Evolutionary conservation across 2,888 invertebrate species (phyloP), one percentile per base, ranked within the genome.

Genomic region (Hydraecia micacea): DNA sequence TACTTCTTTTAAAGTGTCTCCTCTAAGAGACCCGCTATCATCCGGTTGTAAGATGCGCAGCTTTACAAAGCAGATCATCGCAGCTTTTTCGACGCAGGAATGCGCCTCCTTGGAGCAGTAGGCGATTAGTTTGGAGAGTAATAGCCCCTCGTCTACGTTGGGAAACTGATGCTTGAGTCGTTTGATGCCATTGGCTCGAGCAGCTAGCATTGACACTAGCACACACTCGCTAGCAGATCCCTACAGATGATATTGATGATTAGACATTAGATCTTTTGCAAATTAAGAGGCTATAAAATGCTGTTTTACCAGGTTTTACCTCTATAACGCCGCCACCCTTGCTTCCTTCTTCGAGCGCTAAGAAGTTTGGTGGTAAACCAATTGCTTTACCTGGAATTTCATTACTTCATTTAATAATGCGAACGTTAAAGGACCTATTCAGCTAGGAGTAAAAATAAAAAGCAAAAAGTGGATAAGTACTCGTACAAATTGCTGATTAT

Each of bases 221-320:
- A 99, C 98, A 93, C 99, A 99, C 94, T 99, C 99, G 91, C 99
- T 99, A 11, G 99, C 99, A 1, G 99, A 99, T 11, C 99, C 99
- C 99, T 99, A 93, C 1, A 84, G 78, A 68, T 28, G 0, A 68
- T 32, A 58, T 66, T 58, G 0, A 15, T 32, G n/a, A 55, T 62
- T 62, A 39, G 21, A 55, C n/a, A 60, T 25, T 46, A 7, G 4
- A 55, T 36, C 7, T 7, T 5, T 55, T 60, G 32, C 42, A 18
- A n/a, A 15, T 11, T 39, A 36, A 15, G n/a, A 55, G 39, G 7
- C 7, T 67, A n/a, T 36, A 49, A 36, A n/a, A 62, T 46, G 36
- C 18, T 13, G 2, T 74, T 89, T 13, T 46, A 42, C 42, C 42
- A 46, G 46, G 13, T 13, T 11, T 94, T 95, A 99, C 99, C 98